Evolutionary conservation across 2,797 vertebrate genomes (phyloP).

Genomic region (Enteromius trimaculatus): DNA sequence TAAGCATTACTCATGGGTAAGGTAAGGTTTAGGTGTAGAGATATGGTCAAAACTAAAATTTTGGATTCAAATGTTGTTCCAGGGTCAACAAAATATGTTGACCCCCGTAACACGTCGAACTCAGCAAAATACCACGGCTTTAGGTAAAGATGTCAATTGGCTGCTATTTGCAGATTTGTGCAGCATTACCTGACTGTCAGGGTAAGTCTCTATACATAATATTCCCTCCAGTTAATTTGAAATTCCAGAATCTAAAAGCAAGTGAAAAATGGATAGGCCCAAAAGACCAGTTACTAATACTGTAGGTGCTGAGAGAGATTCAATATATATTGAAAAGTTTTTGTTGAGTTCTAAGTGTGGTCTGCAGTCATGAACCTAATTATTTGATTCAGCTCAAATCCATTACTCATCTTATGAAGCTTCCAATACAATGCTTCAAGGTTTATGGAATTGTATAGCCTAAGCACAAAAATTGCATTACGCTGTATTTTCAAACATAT

Average conservation of each 20-base stretch:
- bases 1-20: too few species aligned
- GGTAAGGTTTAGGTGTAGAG: too few species aligned
- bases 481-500: background rate
- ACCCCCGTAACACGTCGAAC: too few species aligned
- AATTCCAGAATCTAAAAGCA: background rate
- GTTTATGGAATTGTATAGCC: background rate
- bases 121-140: background rate
- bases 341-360: background rate
- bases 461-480: background rate
- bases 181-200: background rate
- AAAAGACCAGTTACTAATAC: background rate
- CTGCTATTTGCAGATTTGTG: too few species aligned
- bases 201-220: background rate
- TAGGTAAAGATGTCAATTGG: background rate
- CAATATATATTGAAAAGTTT: background rate
- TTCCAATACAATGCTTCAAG: slow-evolving; percentile 2
- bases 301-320: background rate
- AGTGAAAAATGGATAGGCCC: background rate
- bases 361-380: background rate
- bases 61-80: too few species aligned
- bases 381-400: background rate
- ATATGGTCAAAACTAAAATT: too few species aligned
- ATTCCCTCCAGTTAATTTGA: background rate
- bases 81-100: too few species aligned
- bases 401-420: slow-evolving; percentile 7